Base-by-base conservation (phyloP, 1,140 invertebrate species). In the Bombus consobrinus region DNA sequence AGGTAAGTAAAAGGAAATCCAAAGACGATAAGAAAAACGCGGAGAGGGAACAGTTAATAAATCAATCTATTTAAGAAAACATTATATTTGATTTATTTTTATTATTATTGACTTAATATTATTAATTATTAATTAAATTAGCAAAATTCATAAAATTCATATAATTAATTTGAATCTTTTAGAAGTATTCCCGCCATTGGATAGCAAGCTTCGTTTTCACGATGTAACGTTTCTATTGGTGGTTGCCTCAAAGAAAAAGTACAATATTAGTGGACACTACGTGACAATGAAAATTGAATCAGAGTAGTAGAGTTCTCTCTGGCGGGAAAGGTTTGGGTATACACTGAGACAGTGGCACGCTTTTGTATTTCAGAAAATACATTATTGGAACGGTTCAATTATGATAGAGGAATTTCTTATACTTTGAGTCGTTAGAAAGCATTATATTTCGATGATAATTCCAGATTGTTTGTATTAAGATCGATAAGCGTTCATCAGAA, bases 271-370 rank as follows among this genome's bases (percentile, higher is more conserved):
- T 8, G 3, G 53, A 10, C 0, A 5, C 1, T 69, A 64, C n/a
- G 37, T 47, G 66, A 32, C 43, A 10, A 12, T 32, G 3, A 47
- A 53, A 62, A 37, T 41, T n/a, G n/a, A 74, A 32, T 41, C 2
- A 5, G 34, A 28, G 15, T 66, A 13, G n/a, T 9, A 9, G 12
- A 41, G 22, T 41, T 8, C 28, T 72, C 12, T 39, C 41, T 85
- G 86, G 86, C 86, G 86, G 83, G 86, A 85, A 87, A 53, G 47
- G 5, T 53, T 53, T 22, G 47, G 47, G 47, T 22, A 8, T 5
- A 68, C 13, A 34, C 28, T 9, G 2, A 6, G 1, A 8, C 13
- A 9, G 41, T 68, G 22, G 5, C 0, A 5, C 15, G 13, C 15
- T 47, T 47, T 32, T 32, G 9, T n/a, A n/a, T n/a, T n/a, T 9